These are phyloP conservation scores for Eupeodes corollae DNA, from an alignment of 1,140 invertebrate species.

Conservation along the genomic window DNA sequence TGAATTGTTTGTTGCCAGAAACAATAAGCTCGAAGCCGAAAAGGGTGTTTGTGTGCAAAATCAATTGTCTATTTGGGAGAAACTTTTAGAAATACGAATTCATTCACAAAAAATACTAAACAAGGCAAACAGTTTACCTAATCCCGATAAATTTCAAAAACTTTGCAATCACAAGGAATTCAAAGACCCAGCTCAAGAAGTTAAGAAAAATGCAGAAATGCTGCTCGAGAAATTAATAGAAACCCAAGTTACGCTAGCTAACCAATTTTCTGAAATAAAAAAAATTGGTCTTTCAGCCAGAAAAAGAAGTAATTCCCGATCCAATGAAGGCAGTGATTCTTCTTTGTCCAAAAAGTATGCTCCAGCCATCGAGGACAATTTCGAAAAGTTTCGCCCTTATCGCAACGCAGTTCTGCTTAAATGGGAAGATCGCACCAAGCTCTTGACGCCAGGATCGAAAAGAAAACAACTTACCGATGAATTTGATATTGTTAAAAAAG, in stretches of 20 bases:
- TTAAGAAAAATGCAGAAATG: slow-evolving; percentile 43
- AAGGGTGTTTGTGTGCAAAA: slow-evolving; percentile 67
- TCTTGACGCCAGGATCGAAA: slow-evolving; percentile 51
- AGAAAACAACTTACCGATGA: slow-evolving; percentile 53
- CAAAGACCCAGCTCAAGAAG: slow-evolving; percentile 39
- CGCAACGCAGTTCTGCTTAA: slow-evolving; percentile 72
- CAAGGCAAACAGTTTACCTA: slow-evolving; percentile 65
- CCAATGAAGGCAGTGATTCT: slow-evolving; percentile 37
- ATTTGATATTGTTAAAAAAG: slow-evolving; percentile 71
- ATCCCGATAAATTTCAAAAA: slow-evolving; percentile 42
- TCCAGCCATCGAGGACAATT: slow-evolving; percentile 46
- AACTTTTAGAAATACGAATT: slow-evolving; percentile 69
- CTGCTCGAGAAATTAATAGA: slow-evolving; percentile 54
- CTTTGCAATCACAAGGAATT: slow-evolving; percentile 43
- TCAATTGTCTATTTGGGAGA: slow-evolving; percentile 72
- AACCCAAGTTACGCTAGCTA: slow-evolving; percentile 39
- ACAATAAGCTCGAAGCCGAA: slow-evolving; percentile 46
- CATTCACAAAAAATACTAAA: slow-evolving; percentile 69
- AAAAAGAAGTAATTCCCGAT: slow-evolving; percentile 18
- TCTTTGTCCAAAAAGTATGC: slow-evolving; percentile 47
- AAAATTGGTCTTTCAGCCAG: slow-evolving; percentile 15
- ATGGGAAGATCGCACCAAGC: slow-evolving; percentile 83
- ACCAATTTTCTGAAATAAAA: slow-evolving; percentile 21
- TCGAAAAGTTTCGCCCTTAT: slow-evolving; percentile 56
- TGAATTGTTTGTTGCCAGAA: slow-evolving; percentile 21